A percentile compares a stretch with the other conserved stretches of the same genome.
phyloP scores from a whole-genome alignment of 2,113 vertebrate species.

The Clarias gariepinus region DNA sequence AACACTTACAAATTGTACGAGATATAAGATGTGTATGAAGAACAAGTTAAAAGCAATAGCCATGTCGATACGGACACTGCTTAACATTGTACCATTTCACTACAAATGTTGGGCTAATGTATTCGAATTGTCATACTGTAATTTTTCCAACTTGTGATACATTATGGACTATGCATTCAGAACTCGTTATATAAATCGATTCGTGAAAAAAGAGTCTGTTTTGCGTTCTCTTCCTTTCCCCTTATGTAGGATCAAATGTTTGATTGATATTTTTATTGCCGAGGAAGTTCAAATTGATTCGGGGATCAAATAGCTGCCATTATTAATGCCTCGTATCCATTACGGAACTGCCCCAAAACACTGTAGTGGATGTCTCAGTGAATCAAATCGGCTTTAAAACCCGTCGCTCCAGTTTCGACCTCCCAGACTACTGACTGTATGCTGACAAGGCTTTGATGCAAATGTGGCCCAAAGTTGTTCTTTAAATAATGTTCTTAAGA shows the following conservation, averaged over 20 bases:
- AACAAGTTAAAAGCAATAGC: constrained; percentile 43
- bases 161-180: constrained; percentile 39
- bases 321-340: constrained; percentile 68
- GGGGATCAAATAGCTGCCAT: constrained; percentile 60
- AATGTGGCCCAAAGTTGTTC: background rate
- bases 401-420: constrained; percentile 46
- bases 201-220: constrained; percentile 25
- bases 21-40: constrained; percentile 23
- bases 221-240: constrained; percentile 27
- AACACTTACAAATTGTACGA: constrained; percentile 8
- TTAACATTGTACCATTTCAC: constrained; percentile 9
- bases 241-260: constrained; percentile 60
- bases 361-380: constrained; percentile 44
- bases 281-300: constrained; percentile 61
- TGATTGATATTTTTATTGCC: constrained; percentile 61
- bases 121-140: constrained; percentile 18
- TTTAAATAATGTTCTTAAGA: constrained; percentile 13
- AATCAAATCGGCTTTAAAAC: constrained; percentile 50
- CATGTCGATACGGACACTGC: background rate
- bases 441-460: constrained; percentile 29
- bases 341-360: constrained; percentile 62
- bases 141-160: constrained; percentile 32
- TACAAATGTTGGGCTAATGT: background rate
- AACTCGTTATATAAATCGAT: constrained; percentile 31
- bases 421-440: constrained; percentile 35